Conservation (phyloP, 1,140 invertebrate species). For the Holotrichia oblita region DNA sequence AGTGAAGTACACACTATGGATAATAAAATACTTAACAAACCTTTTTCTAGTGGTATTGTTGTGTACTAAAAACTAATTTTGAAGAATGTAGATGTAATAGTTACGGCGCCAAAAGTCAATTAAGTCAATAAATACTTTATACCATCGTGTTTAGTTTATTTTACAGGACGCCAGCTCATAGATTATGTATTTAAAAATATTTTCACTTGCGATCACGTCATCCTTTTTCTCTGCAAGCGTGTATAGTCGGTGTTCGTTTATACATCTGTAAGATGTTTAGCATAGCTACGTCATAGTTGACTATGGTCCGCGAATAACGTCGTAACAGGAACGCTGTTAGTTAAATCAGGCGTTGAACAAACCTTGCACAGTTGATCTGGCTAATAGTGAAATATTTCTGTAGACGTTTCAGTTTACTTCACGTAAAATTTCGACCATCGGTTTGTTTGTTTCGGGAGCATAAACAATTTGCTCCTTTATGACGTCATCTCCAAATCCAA, state of each 20-base stretch:
- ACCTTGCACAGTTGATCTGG: background rate
- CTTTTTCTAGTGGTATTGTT: too few relatives aligned
- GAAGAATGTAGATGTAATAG: conserved; percentile 13
- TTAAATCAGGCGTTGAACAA: background rate
- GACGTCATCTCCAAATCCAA: conserved; percentile 9
- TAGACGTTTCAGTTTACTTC: background rate
- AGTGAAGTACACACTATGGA: too few relatives aligned
- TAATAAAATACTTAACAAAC: too few relatives aligned
- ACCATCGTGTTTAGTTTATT: conserved; percentile 14
- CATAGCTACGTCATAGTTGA: background rate
- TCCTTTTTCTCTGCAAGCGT: conserved; percentile 15
- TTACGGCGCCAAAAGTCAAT: conserved; percentile 23
- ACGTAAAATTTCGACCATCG: background rate
- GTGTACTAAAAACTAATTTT: conserved; percentile 2
- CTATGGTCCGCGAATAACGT: background rate
- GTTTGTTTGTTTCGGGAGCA: background rate
- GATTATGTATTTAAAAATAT: conserved; percentile 29
- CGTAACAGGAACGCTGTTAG: conserved; percentile 1
- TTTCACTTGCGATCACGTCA: conserved; percentile 17
- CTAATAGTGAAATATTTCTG: conserved; percentile 14
- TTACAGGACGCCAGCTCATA: conserved; percentile 2
- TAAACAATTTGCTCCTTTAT: conserved; percentile 17
- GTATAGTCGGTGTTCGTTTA: background rate
- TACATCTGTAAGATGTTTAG: background rate
- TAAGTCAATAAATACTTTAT: conserved; percentile 30